A percentile compares a stretch with the other conserved stretches of the same genome.
Conservation (phyloP, 2,113 vertebrate genomes). For the Oreotrochilus melanogaster region DNA sequence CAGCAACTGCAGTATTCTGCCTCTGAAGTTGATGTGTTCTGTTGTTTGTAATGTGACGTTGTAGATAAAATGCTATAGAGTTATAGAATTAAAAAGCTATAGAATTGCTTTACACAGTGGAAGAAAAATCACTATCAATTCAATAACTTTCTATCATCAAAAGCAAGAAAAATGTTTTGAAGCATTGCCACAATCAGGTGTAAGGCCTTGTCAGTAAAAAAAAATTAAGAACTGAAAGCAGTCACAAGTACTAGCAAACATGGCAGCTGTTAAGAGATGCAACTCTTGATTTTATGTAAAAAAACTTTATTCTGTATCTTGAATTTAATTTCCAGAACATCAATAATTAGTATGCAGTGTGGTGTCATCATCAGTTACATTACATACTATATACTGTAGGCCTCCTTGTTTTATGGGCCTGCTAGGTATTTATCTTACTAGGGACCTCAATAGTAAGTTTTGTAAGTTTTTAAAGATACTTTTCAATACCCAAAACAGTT, state of each 20-base stretch:
- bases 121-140: not conserved
- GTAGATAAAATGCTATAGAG: not conserved
- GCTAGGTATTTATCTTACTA: not conserved
- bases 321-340: not conserved
- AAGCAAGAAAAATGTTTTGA: not conserved
- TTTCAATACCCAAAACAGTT: not conserved
- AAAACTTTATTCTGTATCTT: not conserved
- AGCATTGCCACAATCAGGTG: not conserved
- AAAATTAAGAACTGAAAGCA: not conserved
- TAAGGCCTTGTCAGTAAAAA: not conserved
- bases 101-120: not conserved
- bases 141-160: not conserved
- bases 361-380: rapidly evolving
- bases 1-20: not conserved
- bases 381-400: not conserved
- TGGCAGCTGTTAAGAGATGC: not conserved
- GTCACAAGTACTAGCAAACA: not conserved
- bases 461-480: not conserved
- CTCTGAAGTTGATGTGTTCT: not conserved
- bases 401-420: not conserved
- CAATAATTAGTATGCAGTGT: not conserved
- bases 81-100: no score
- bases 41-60: not conserved
- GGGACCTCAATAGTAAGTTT: not conserved
- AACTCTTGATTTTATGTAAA: not conserved